Evolutionary conservation across 2,113 vertebrate species (phyloP).

Genomic region (Geothlypis trichas): DNA sequence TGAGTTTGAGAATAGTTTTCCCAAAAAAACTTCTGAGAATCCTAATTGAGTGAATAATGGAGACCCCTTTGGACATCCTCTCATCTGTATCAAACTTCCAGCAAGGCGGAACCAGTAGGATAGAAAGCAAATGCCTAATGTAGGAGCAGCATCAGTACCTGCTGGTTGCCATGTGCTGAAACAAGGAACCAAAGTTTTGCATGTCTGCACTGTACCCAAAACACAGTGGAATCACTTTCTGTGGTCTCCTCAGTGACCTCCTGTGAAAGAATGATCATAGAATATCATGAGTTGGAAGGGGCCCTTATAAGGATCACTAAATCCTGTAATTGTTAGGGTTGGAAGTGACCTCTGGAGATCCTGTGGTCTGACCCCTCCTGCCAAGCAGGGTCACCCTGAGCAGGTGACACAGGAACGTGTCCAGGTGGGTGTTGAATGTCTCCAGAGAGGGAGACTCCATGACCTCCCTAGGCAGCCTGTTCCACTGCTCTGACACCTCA

Average conservation of each 20-base stretch:
- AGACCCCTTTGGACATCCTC: not conserved
- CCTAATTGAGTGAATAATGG: not conserved
- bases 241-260: not conserved
- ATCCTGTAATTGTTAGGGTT: not conserved
- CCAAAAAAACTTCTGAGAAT: not conserved
- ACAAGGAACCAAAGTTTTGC: not conserved
- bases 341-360: not conserved
- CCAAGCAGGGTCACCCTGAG: not conserved
- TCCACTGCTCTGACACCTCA: not conserved
- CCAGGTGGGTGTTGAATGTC: not conserved
- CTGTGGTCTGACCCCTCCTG: not conserved
- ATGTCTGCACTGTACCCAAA: not conserved
- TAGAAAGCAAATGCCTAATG: not conserved
- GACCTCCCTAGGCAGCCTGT: not conserved
- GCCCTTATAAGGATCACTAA: not conserved
- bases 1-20: not conserved
- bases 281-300: not conserved
- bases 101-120: not conserved
- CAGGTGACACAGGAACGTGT: accelerated
- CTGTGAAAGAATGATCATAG: not conserved
- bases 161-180: not conserved
- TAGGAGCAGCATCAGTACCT: not conserved
- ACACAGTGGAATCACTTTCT: not conserved
- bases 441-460: not conserved
- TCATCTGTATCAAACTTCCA: not conserved